Evolutionary conservation across 1,140 invertebrate species (phyloP), one percentile per base, ranked within the genome.

Genomic region (Platyscapa corneri): DNA sequence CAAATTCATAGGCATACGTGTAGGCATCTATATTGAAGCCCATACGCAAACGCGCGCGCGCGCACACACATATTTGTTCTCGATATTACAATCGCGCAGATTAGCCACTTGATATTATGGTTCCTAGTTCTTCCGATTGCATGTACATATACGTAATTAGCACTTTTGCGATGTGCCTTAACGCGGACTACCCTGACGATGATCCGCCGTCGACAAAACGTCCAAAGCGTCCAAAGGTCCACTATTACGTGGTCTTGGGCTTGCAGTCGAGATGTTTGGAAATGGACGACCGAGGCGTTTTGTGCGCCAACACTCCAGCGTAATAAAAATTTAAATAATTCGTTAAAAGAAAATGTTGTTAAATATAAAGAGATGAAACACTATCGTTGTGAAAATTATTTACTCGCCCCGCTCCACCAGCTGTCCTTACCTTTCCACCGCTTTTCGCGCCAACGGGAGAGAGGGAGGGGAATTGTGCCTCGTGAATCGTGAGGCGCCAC

Each of bases 91-190:
- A 60, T 60, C 23, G 5, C 14, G 27, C 5, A 60, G 20, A 14
- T 20, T 27, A 60, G n/a, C 10, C 27, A 2, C 56, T 60, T 14
- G 56, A 60, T 3, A 27, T 60, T 7, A 67, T 80, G 32, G 56
- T 80, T 80, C 60, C 78, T 65, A 80, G 67, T 46, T 27, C 6
- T 80, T 39, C 0, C 42, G 30, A 49, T 39, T 42, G 12, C 18
- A 65, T 42, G 18, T 77, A 37, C 6, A 65, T 79, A 82, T 82
- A 32, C 49, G 30, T 60, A 79, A 60, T 74, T 6, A 42, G 20
- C 6, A 12, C 12, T 75, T 12, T 75, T 49, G 5, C 16, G 14
- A 32, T 23, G 75, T 32, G 75, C 27, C 16, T 53, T n/a, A 75
- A 53, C 20, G 23, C 16, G n/a, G 39, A 76, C 3, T 30, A 32